These are phyloP conservation scores for Leucozona laternaria DNA, from an alignment of 2,888 invertebrate genomes.

Conservation along the genomic window DNA sequence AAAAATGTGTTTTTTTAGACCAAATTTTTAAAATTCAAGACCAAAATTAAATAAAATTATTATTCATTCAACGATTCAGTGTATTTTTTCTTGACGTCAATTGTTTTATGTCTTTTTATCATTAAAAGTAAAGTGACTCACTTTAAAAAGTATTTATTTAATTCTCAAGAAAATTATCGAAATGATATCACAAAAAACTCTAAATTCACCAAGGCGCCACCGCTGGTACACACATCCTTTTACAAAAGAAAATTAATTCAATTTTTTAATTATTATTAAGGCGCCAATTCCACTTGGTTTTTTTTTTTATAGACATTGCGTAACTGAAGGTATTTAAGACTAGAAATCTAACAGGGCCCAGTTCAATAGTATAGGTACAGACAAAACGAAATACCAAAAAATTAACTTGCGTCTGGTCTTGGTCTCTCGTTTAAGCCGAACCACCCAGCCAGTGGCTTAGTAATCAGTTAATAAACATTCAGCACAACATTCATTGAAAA, in stretches of 20 bases:
- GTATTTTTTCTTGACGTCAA: not conserved
- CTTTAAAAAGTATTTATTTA: too few species aligned
- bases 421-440: not conserved
- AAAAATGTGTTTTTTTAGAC: too few species aligned
- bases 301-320: slow-evolving; percentile 32
- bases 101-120: not conserved
- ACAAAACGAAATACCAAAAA: slow-evolving; percentile 25
- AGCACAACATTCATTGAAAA: slow-evolving; percentile 46
- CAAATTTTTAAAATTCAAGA: not conserved
- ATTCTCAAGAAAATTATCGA: not conserved
- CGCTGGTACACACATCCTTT: not conserved
- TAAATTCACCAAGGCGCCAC: not conserved
- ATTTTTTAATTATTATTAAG: not conserved
- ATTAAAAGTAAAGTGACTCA: too few species aligned
- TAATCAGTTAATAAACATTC: slow-evolving; percentile 74
- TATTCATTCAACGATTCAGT: not conserved
- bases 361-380: slow-evolving; percentile 1
- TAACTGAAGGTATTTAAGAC: slow-evolving; percentile 34
- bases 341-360: slow-evolving; percentile 46
- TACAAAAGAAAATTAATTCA: not conserved
- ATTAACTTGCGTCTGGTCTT: not conserved
- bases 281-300: slow-evolving; percentile 27
- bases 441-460: slow-evolving; percentile 2
- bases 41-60: not conserved
- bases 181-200: not conserved